Evolutionary conservation across 2,113 vertebrate genomes (phyloP).

Genomic region (Todiramphus chloris): DNA sequence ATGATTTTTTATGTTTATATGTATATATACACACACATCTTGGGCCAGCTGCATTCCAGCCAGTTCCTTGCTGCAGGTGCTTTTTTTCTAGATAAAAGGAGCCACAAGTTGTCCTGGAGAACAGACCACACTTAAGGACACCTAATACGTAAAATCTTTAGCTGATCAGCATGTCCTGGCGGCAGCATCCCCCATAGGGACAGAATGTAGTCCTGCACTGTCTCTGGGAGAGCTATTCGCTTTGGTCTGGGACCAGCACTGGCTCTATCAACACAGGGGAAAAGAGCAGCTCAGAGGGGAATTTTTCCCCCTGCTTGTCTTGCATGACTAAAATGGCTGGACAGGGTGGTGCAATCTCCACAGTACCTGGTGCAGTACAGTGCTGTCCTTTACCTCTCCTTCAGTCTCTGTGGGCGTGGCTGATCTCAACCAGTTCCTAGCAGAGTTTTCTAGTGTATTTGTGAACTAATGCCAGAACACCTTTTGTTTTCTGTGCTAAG

Average conservation of each 20-base stretch:
- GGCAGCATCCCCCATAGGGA: neutral
- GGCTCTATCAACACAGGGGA: neutral
- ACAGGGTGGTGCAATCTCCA: neutral
- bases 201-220: neutral
- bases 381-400: neutral
- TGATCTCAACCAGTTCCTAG: neutral
- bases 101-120: neutral
- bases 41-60: neutral
- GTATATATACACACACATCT: neutral
- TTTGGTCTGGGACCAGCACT: neutral
- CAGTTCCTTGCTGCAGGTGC: neutral
- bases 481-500: conserved; percentile 13
- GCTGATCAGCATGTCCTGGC: neutral
- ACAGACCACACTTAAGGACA: neutral
- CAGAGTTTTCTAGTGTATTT: neutral
- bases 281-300: neutral
- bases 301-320: neutral
- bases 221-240: neutral
- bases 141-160: neutral
- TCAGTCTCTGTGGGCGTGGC: rapidly evolving
- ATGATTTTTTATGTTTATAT: neutral
- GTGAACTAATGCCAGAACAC: neutral
- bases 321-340: neutral
- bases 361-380: neutral
- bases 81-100: neutral